Percentiles rank a stretch among this genome's conserved stretches.
Evolutionary conservation across 2,113 vertebrate genomes (phyloP).

Genomic region (Pteronura brasiliensis): DNA sequence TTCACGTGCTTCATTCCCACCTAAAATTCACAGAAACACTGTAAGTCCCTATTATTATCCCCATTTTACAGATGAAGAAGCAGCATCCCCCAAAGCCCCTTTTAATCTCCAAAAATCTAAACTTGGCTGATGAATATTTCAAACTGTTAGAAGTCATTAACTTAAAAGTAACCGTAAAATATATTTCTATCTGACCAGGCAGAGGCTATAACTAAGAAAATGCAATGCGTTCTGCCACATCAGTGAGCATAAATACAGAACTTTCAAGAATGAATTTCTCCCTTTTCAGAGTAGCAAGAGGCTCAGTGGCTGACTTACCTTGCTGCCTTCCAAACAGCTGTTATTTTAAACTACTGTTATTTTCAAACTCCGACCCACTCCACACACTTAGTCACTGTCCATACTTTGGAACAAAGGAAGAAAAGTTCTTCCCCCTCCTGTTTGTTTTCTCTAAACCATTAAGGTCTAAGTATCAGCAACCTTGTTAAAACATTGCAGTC

Average conservation of each 20-base stretch:
- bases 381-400: background rate
- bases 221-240: background rate
- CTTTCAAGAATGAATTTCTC: background rate
- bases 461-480: slow-evolving; percentile 66
- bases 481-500: slow-evolving; percentile 75
- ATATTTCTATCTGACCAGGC: background rate
- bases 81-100: background rate
- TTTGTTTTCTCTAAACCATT: slow-evolving; percentile 52
- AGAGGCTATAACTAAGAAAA: background rate
- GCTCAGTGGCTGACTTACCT: slow-evolving; percentile 41
- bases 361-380: background rate
- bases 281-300: background rate
- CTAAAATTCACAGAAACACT: background rate
- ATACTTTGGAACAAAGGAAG: slow-evolving; percentile 61
- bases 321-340: background rate
- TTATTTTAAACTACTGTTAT: slow-evolving; percentile 56
- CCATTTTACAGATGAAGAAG: background rate
- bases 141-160: background rate
- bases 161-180: background rate
- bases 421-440: slow-evolving; percentile 62
- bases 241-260: background rate
- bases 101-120: background rate
- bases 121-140: background rate
- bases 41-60: background rate
- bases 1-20: background rate